Percentiles rank a stretch among this genome's conserved stretches.
These are phyloP conservation scores for Colletes gigas DNA, from an alignment of 1,140 invertebrate species.

Conservation along the genomic window DNA sequence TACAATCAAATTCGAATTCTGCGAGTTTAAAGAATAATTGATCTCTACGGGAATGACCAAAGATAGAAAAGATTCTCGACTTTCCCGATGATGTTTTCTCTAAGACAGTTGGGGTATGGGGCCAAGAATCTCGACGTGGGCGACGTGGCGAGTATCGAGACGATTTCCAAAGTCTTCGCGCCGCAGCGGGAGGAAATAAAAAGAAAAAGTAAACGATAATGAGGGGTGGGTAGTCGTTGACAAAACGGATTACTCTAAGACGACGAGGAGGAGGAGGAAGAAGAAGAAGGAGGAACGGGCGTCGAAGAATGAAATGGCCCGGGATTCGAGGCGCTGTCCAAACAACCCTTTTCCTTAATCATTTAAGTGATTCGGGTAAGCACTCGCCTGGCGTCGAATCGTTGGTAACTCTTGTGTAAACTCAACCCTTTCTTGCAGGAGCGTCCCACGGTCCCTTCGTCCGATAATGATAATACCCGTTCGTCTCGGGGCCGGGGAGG, in stretches of 20 bases:
- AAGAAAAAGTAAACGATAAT: constrained; percentile 70
- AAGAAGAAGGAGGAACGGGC: constrained; percentile 35
- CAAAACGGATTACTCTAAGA: constrained; percentile 78
- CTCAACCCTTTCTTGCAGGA: constrained; percentile 73
- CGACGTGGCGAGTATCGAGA: no score
- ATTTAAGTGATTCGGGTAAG: constrained; percentile 80
- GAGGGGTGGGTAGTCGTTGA: constrained; percentile 75
- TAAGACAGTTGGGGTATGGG: no score
- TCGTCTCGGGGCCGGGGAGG: constrained; percentile 39
- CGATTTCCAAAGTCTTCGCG: no score
- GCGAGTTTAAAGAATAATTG: no score
- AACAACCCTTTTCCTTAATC: constrained; percentile 81
- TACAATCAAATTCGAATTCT: no score
- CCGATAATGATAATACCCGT: constrained; percentile 69
- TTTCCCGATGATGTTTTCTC: background rate
- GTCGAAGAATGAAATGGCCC: constrained; percentile 71
- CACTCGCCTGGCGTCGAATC: constrained; percentile 74
- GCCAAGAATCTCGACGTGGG: no score
- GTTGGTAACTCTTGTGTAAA: constrained; percentile 77
- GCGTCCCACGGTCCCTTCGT: constrained; percentile 62
- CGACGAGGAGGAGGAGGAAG: constrained; percentile 27
- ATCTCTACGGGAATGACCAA: no score
- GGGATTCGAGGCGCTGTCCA: constrained; percentile 74
- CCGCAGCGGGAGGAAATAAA: constrained; percentile 44
- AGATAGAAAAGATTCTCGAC: no score